Evolutionary conservation across 2,888 invertebrate species (phyloP).

Genomic region (Leucania comma): DNA sequence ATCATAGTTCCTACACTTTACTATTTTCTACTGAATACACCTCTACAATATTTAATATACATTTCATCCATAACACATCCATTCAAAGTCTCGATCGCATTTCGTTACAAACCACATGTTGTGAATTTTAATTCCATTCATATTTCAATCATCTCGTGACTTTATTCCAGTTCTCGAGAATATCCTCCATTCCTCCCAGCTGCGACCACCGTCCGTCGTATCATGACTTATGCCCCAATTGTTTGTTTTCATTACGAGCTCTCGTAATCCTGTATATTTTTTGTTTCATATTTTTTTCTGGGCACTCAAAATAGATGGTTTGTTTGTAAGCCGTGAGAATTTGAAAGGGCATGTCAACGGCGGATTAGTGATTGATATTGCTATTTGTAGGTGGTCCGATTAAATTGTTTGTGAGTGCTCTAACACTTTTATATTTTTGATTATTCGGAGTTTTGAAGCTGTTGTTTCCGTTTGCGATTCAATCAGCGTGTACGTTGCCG

Average conservation of each 20-base stretch:
- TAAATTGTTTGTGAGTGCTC: slow-evolving; percentile 25
- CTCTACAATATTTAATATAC: neutral
- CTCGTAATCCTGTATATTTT: slow-evolving; percentile 78
- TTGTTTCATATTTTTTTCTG: slow-evolving; percentile 77
- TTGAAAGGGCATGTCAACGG: slow-evolving; percentile 79
- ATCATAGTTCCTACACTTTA: neutral
- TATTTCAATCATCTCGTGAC: slow-evolving; percentile 58
- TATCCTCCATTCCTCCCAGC: slow-evolving; percentile 51
- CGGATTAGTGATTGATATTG: slow-evolving; percentile 70
- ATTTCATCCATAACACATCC: slow-evolving; percentile 8
- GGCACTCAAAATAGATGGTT: slow-evolving; percentile 81
- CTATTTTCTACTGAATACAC: neutral
- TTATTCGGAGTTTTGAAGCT: slow-evolving; percentile 1
- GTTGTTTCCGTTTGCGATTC: neutral
- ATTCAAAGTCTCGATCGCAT: slow-evolving; percentile 9
- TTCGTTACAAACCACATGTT: slow-evolving; percentile 49
- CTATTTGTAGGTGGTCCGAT: slow-evolving; percentile 70
- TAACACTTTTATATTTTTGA: slow-evolving; percentile 21
- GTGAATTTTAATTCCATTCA: slow-evolving; percentile 62
- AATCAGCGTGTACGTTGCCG: neutral
- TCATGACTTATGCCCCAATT: slow-evolving; percentile 78
- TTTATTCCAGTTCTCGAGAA: slow-evolving; percentile 56
- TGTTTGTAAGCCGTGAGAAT: slow-evolving; percentile 85
- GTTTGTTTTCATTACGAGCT: slow-evolving; percentile 84
- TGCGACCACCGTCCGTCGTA: slow-evolving; percentile 63